Percentiles rank a stretch among this genome's conserved stretches.
Conservation (phyloP, 2,113 vertebrate genomes). For the Chamaetylas fuelleborni region DNA sequence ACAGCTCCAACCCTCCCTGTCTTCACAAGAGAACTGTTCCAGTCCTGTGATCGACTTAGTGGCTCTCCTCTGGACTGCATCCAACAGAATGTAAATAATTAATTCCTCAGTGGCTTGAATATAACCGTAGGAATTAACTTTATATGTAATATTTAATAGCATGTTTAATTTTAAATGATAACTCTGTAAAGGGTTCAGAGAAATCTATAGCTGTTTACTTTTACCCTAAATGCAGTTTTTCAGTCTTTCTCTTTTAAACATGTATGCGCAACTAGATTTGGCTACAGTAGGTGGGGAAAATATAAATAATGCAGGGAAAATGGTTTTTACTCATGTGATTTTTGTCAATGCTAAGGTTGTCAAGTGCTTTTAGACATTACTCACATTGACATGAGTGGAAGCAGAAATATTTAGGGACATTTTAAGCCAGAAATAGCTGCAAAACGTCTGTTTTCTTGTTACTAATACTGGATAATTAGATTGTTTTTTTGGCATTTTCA, state of each 20-base stretch:
- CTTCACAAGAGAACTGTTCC: not conserved
- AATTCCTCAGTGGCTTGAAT: not conserved
- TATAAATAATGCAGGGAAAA: not conserved
- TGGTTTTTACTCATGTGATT: not conserved
- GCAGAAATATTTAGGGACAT: not conserved
- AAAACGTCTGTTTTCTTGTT: not conserved
- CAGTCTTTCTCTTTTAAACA: not conserved
- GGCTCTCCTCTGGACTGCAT: not conserved
- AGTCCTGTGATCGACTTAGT: not conserved
- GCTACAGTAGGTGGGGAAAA: not conserved
- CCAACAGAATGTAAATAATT: not conserved
- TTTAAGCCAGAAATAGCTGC: not conserved
- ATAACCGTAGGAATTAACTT: not conserved
- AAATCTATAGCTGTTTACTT: not conserved
- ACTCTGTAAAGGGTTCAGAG: not conserved
- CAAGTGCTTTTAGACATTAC: not conserved
- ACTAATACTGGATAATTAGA: not conserved
- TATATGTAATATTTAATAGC: not conserved
- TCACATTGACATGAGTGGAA: not conserved
- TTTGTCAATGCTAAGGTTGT: not conserved
- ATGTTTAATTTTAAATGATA: not conserved
- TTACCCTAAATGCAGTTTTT: not conserved
- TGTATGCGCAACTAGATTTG: not conserved
- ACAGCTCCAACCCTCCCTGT: not conserved
- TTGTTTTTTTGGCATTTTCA: not conserved